phyloP scores from a whole-genome alignment of 2,888 invertebrate species.

The Caenorhabditis sp. region DNA sequence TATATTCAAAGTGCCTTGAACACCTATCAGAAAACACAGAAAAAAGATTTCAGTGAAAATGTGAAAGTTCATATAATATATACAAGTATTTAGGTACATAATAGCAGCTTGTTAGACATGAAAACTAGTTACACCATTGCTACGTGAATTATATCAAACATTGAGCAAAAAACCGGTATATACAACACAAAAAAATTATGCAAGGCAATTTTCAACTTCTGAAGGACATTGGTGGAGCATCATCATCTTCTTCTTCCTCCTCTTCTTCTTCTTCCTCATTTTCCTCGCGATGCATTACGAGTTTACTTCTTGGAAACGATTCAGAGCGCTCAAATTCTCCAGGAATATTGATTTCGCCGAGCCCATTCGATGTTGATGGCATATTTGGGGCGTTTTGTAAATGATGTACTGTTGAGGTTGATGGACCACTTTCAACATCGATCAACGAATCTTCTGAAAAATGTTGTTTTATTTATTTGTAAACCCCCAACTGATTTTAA shows the following conservation, averaged over 20 bases:
- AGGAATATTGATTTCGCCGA: neutral
- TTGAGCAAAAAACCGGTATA: neutral
- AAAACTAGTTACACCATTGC: conserved; percentile 8
- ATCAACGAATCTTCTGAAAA: neutral
- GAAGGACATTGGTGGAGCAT: conserved; percentile 28
- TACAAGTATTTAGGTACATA: conserved; percentile 4
- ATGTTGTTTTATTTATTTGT: neutral
- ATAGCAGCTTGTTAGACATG: conserved; percentile 22
- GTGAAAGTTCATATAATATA: neutral
- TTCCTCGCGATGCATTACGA: neutral
- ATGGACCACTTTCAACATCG: neutral
- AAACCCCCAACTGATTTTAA: no score
- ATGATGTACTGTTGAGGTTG: neutral
- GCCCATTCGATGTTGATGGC: neutral
- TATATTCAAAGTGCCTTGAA: no score
- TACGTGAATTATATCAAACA: neutral
- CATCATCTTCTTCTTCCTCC: conserved; percentile 23
- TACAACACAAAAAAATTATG: conserved; percentile 13
- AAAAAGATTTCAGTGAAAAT: neutral
- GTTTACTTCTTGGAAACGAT: neutral
- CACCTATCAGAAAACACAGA: conserved; percentile 2
- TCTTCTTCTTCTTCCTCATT: conserved; percentile 17
- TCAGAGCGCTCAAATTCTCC: neutral
- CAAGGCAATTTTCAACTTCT: conserved; percentile 8
- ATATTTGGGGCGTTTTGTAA: neutral